Base-by-base conservation (phyloP, 92 coral and sea anemone species). In the Muricea muricata region DNA sequence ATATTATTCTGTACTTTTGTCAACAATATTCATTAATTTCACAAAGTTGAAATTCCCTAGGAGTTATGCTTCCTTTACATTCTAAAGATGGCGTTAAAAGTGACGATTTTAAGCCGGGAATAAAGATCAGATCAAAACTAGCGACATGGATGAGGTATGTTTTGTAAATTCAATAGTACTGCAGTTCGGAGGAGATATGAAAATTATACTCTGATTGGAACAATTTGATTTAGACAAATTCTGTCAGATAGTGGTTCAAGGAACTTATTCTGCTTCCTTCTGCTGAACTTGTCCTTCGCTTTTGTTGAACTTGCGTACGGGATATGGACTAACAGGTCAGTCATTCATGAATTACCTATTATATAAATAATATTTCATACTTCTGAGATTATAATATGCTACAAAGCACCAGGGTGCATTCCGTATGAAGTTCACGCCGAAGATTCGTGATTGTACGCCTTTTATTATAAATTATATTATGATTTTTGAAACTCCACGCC, bases 271-370 rank as follows among this genome's bases (percentile, higher is more conserved):
- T 89, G 91, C 82, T 96, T 96, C 74, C 89, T 96, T 6, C 31
- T 92, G 21, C 82, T 96, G 0, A 96, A 96, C 81, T 73, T 96
- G 25, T 96, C 99, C 1, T 96, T 96, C 79, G 99, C 99, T 8
- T 96, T 96, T 66, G 97, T 96, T 57, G 99, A 96, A 69, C 78
- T 96, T 78, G 10, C 89, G 9, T 96, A 96, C 73, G 99, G 99
- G 76, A 93, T 96, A 90, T 96, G 98, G 99, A 96, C 99, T 1
- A 96, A 96, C 89, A 96, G 99, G 99, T 93, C 67, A 60, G 81
- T 65, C 48, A 32, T 48, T 48, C 56, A 48, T 33, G 6, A 39
- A 57, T 20, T n/a, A n/a, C n/a, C n/a, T n/a, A n/a, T n/a, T n/a
- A n/a, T n/a, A n/a, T n/a, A n/a, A n/a, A n/a, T n/a, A n/a, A n/a